Base-by-base conservation (phyloP, 2,113 vertebrate genomes). In the Hyperopisus bebe region DNA sequence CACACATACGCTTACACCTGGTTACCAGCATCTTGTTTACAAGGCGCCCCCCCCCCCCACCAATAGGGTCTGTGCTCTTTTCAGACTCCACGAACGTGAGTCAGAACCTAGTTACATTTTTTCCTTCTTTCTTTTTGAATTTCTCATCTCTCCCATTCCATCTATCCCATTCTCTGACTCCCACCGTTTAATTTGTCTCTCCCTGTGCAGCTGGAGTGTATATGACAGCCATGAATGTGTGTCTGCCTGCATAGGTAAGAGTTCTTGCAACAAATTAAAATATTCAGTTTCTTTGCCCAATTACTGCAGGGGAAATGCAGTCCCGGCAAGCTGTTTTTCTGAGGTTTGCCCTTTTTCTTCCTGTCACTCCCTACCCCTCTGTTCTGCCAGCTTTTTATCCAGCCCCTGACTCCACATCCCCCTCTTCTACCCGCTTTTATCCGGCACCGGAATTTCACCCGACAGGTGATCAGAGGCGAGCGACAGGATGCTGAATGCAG, bases 381-480 rank as follows among this genome's bases (percentile, higher is more conserved):
- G 74, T 53, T 58, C 42, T 46, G 17, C 10, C 35, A 5, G 35
- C 58, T n/a, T 66, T 47, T 87, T 84, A 70, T 50, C 55, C 66
- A 80, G 31, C 19, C 89, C 87, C 87, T 89, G 39, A 83, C 58
- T 66, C 84, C 55, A 11, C 85, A 58, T 87, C 80, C 46, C 53
- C 55, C 90, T 90, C 85, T 55, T 53, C 84, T 48, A 17, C 58
- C 24, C 80, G 31, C 58, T 90, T 92, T 91, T 48, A 92, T 89
- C 91, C 77, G 13, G 44, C 88, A 80, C 27, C 88, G 90, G 87
- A 91, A 89, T 92, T 92, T 91, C 90, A 89, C 89, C 86, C 89
- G 84, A 90, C 88, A 90, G 48, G 89, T 89, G 92, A 93, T 92
- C 92, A 93, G 90, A 90, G 89, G 90, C 82, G 39, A 47, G 48